A percentile compares a stretch with the other conserved stretches of the same genome.
Conservation (phyloP, 2,888 invertebrate genomes). For the Neoitamus cyanurus region DNA sequence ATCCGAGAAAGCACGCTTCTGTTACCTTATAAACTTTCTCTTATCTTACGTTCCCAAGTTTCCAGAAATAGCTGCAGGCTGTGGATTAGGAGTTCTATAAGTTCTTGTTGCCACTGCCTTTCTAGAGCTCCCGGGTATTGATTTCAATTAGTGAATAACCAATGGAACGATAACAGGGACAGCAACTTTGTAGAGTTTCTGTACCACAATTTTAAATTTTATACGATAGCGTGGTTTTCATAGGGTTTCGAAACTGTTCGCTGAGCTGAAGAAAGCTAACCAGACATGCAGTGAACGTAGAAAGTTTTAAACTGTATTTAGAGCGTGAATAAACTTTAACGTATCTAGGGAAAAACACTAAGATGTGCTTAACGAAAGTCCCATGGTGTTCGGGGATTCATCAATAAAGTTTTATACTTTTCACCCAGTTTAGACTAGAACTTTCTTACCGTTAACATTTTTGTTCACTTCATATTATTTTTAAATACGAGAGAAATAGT, state of each 20-base stretch:
- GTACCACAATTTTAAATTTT: background rate
- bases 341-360: background rate
- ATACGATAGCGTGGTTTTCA: background rate
- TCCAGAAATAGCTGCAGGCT: background rate
- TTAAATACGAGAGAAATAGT: background rate
- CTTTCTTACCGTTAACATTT: background rate
- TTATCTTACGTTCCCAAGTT: background rate
- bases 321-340: background rate
- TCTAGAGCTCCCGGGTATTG: background rate
- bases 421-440: background rate
- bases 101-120: background rate
- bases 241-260: background rate
- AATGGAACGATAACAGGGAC: background rate
- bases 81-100: background rate
- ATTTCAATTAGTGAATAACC: background rate
- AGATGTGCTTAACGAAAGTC: background rate
- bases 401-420: background rate
- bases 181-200: background rate
- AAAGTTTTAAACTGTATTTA: background rate
- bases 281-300: background rate
- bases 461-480: background rate
- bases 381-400: background rate
- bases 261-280: background rate
- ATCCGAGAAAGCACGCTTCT: background rate
- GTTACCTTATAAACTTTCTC: background rate